Evolutionary conservation across 2,888 invertebrate genomes (phyloP), one percentile per base, ranked within the genome.

Genomic region (Anaspis maculata): DNA sequence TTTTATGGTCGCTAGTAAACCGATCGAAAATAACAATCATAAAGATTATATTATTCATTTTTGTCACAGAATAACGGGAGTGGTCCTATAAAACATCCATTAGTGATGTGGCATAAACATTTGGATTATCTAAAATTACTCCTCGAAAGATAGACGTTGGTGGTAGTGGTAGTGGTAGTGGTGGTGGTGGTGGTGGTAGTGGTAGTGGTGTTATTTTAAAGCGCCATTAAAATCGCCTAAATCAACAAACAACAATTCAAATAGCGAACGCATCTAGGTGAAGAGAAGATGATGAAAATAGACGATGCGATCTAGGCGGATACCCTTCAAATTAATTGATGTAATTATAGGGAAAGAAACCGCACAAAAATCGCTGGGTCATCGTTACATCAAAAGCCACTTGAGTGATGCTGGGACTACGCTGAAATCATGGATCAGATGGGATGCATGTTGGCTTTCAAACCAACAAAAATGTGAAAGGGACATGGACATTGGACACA

Each of bases 111-210:
- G 31, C 31, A 38, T 38, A 34, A 38, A 38, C 34, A 38, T 38
- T 38, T 27, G 33, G 38, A 33, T 38, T 38, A 38, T 38, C 38
- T 38, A 38, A 38, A 38, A 38, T 38, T 34, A 38, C 34, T 34
- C 9, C 36, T 28, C 25, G 24, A 16, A 19, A 37, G 32, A 37
- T 12, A 25, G 9, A 19, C 5, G 5, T 19, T 5, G 19, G 19
- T 19, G n/a, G n/a, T n/a, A n/a, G n/a, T n/a, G n/a, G n/a, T n/a
- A n/a, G n/a, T n/a, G n/a, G n/a, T n/a, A n/a, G n/a, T n/a, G n/a
- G n/a, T n/a, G n/a, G n/a, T n/a, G n/a, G n/a, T n/a, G n/a, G n/a
- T n/a, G n/a, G n/a, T n/a, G n/a, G n/a, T n/a, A n/a, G n/a, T n/a
- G n/a, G n/a, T n/a, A 10, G 16, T 15, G 24, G 24, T 25, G 31